Evolutionary conservation across 1,140 invertebrate genomes (phyloP), one percentile per base, ranked within the genome.

Genomic region (Heliconius hermathena): DNA sequence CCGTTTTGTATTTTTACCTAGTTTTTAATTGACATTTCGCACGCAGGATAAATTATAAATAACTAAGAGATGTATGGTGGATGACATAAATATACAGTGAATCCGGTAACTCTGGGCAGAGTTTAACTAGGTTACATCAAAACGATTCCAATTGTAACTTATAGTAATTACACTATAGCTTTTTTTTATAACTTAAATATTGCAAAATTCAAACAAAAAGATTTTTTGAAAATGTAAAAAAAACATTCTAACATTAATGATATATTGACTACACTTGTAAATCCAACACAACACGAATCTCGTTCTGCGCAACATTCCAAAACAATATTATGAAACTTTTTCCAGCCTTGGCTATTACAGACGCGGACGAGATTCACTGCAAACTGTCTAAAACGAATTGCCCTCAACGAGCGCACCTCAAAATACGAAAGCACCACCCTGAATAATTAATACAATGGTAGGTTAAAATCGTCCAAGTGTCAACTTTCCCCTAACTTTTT

Each of bases 391-490:
- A 92, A 93, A 93, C 90, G 91, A 94, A 94, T 94, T 93, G 91
- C 91, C 87, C 90, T 88, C 89, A 84, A 75, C 87, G 81, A 88
- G 81, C 89, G 85, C 91, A 93, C 91, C 91, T 94, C 91, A 87
- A 89, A 93, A 90, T 87, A 91, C 85, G 90, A 90, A 90, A 87
- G 90, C 91, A 86, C 87, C 90, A 85, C 89, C 88, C 88, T 94
- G 93, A 93, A 94, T 94, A 94, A 94, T 94, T 94, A 93, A 94
- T 93, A 94, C 91, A 93, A 93, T 92, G 89, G 89, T 88, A 93
- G 89, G 90, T 92, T 92, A 94, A 93, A 93, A 91, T 94, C 91
- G 87, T 92, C 89, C 81, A 91, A 94, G 92, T 93, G 92, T 93
- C 93, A 94, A 92, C 89, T 93, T 89, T 92, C 90, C 93, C 91